Conservation (phyloP, 2,113 vertebrate genomes). For the Prionailurus viverrinus region DNA sequence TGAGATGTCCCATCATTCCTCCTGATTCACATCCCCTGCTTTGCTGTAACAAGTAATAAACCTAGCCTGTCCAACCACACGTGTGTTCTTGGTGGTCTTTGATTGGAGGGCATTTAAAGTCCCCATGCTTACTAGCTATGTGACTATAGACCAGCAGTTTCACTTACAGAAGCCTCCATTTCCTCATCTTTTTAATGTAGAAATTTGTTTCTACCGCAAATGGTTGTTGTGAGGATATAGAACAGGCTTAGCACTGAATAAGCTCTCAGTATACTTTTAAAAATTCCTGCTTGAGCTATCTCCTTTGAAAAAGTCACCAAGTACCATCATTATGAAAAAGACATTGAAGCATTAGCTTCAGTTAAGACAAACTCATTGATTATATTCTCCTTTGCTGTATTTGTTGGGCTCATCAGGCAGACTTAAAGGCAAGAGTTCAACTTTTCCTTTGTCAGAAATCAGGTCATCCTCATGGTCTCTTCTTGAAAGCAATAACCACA, state of each 20-base stretch:
- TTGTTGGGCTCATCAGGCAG: not conserved
- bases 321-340: slow-evolving; percentile 13
- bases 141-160: not conserved
- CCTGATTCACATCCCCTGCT: not conserved
- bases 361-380: not conserved
- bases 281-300: not conserved
- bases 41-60: not conserved
- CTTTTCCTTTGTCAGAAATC: slow-evolving; percentile 38
- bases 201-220: slow-evolving; percentile 7
- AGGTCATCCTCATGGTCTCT: not conserved
- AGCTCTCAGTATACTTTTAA: not conserved
- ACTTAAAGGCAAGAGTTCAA: not conserved
- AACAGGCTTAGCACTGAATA: not conserved
- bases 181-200: not conserved
- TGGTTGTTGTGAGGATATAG: not conserved
- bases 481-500: slow-evolving; percentile 19
- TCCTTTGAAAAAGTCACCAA: slow-evolving; percentile 40
- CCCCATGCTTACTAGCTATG: not conserved
- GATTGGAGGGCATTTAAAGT: not conserved
- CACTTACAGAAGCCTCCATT: not conserved
- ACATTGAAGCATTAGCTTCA: not conserved
- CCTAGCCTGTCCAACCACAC: not conserved
- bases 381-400: not conserved
- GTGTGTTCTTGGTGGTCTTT: not conserved
- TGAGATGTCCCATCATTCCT: not conserved